Base-by-base conservation (phyloP, 1,140 invertebrate genomes). In the Drosophila nigrodunni region DNA sequence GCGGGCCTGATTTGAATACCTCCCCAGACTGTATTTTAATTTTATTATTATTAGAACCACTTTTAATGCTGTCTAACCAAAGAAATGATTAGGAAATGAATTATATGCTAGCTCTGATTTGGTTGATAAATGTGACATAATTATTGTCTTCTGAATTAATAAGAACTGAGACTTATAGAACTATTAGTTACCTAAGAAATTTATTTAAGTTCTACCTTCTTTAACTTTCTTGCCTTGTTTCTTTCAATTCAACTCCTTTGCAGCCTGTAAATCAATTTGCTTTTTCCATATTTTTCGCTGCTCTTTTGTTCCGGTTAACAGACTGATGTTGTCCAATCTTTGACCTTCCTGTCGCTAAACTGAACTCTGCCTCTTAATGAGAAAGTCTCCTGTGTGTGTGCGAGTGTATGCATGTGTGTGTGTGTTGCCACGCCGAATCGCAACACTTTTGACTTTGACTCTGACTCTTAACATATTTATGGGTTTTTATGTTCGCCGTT, bases 391-490 rank as follows among this genome's bases (percentile, higher is more conserved):
- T 59, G 68, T 57, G 41, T 70, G 55, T 64, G 60, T 9, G 58
- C 34, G 25, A 25, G 25, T 46, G 57, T 37, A 15, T 49, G 58
- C 47, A 30, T 61, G 34, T 49, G 35, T 68, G 18, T 60, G 35
- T 66, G 43, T 69, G 49, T 54, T 44, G 52, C 39, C 72, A 79
- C 69, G 61, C 61, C 52, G 55, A 68, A 66, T 46, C 65, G 60
- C 76, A 89, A 85, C 78, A 89, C 85, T 89, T 89, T 65, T 59
- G 69, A 58, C 69, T 72, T 80, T 83, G 83, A 80, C 83, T 88
- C 73, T 88, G 83, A 87, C 83, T 88, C 70, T 89, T 88, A 89
- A 88, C 80, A 88, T 88, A 88, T 88, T 88, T 88, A 88, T 88
- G 85, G 78, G 78, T 78, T 89, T 88, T 89, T 83, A 69, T 80